phyloP scores from a whole-genome alignment of 2,888 invertebrate genomes.

The Drosophila ezoana region DNA sequence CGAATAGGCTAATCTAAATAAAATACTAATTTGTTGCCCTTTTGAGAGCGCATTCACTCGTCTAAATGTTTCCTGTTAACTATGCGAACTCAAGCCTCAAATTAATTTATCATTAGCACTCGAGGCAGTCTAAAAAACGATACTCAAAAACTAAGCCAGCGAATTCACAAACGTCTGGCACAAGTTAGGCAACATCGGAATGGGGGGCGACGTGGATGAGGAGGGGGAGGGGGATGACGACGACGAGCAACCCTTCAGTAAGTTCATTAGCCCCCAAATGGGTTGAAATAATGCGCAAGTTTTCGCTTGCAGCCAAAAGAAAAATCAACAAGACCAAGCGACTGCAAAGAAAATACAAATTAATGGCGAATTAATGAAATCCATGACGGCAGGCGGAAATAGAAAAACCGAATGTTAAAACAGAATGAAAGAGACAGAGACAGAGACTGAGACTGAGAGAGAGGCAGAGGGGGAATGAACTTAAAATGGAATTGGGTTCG shows the following conservation, averaged over 20 bases:
- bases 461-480: background rate
- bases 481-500: conserved; percentile 27
- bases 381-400: conserved; percentile 50
- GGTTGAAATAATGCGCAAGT: conserved; percentile 74
- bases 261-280: conserved; percentile 80
- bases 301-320: conserved; percentile 58
- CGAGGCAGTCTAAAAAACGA: conserved; percentile 49
- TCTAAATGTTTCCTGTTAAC: conserved; percentile 19
- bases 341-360: conserved; percentile 79
- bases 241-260: conserved; percentile 52
- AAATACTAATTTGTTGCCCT: conserved; percentile 30
- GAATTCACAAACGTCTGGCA: conserved; percentile 53
- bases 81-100: conserved; percentile 36
- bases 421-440: conserved; percentile 17
- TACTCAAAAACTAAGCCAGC: conserved; percentile 67
- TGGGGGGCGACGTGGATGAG: background rate
- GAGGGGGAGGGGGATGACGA: conserved; percentile 2
- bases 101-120: conserved; percentile 70
- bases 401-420: conserved; percentile 32
- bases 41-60: conserved; percentile 29
- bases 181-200: conserved; percentile 26
- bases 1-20: background rate
- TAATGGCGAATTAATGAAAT: conserved; percentile 80
- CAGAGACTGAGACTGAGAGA: conserved; percentile 1
- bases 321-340: conserved; percentile 62